Percentiles rank a stretch among this genome's conserved stretches.
phyloP scores from a whole-genome alignment of 1,140 invertebrate species.

The Calephelis virginiensis region DNA sequence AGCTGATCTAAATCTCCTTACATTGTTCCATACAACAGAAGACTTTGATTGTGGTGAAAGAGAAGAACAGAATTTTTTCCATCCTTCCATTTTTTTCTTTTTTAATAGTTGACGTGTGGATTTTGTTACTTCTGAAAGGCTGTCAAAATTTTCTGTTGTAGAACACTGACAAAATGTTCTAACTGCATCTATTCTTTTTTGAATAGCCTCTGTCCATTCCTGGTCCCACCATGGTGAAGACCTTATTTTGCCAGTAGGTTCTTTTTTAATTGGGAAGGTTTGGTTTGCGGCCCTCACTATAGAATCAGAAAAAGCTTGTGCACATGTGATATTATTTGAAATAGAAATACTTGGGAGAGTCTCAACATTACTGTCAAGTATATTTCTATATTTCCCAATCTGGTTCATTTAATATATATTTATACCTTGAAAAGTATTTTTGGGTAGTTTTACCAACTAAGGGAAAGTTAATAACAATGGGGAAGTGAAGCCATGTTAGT shows the following conservation, averaged over 20 bases:
- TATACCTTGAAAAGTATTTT: not conserved
- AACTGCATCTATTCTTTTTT: constrained; percentile 29
- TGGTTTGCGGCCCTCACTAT: constrained; percentile 17
- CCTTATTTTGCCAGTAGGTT: not conserved
- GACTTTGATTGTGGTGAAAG: constrained; percentile 26
- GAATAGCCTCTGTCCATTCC: constrained; percentile 30
- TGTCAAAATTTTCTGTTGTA: constrained; percentile 27
- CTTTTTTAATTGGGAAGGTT: constrained; percentile 19
- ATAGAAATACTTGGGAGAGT: not conserved
- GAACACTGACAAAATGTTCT: constrained; percentile 23
- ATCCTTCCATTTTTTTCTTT: constrained; percentile 30
- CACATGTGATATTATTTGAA: not conserved
- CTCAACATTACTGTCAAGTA: not conserved
- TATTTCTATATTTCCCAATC: constrained; percentile 15
- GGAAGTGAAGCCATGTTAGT: constrained; percentile 22
- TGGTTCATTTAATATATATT: constrained; percentile 10
- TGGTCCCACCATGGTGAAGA: constrained; percentile 32
- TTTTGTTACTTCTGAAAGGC: not conserved
- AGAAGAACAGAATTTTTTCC: constrained; percentile 30
- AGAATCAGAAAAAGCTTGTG: not conserved
- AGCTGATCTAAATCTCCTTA: constrained; percentile 24
- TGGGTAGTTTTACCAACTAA: not conserved
- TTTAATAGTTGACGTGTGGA: constrained; percentile 12
- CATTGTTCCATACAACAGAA: constrained; percentile 25
- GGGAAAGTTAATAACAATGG: constrained; percentile 11